Percentiles rank a stretch among this genome's conserved stretches.
Conservation (phyloP, 2,888 invertebrate species). For the Sphinx pinastri region DNA sequence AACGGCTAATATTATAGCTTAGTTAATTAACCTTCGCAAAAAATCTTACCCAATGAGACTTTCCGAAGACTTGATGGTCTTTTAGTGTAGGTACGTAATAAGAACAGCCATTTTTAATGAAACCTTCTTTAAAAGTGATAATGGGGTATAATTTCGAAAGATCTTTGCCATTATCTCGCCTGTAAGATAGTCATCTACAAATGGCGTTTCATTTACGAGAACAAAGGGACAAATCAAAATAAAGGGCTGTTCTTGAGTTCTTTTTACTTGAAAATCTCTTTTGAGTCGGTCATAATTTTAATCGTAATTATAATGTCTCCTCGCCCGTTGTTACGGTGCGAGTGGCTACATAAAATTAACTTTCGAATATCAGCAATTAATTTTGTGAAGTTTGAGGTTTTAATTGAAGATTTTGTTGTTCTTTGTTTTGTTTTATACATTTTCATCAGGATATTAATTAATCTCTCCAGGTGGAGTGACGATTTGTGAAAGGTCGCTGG, state of each 20-base stretch:
- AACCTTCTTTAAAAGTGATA: conserved; percentile 46
- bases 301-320: conserved; percentile 47
- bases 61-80: background rate
- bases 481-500: too few relatives aligned
- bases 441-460: background rate
- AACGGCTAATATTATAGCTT: too few relatives aligned
- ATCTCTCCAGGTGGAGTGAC: too few relatives aligned
- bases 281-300: conserved; percentile 53
- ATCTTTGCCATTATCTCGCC: conserved; percentile 45
- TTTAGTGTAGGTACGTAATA: background rate
- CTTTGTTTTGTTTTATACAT: background rate
- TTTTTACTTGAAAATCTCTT: conserved; percentile 59
- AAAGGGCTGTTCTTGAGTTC: conserved; percentile 59
- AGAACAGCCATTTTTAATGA: conserved; percentile 31
- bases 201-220: conserved; percentile 64
- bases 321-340: conserved; percentile 33
- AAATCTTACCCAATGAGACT: background rate
- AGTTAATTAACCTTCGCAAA: background rate
- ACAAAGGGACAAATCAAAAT: conserved; percentile 71
- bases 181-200: conserved; percentile 60
- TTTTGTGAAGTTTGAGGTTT: background rate
- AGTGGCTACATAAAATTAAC: conserved; percentile 28
- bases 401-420: background rate
- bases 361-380: conserved; percentile 25
- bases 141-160: conserved; percentile 47